phyloP scores from a whole-genome alignment of 2,888 invertebrate species.

The Beris morrisii region DNA sequence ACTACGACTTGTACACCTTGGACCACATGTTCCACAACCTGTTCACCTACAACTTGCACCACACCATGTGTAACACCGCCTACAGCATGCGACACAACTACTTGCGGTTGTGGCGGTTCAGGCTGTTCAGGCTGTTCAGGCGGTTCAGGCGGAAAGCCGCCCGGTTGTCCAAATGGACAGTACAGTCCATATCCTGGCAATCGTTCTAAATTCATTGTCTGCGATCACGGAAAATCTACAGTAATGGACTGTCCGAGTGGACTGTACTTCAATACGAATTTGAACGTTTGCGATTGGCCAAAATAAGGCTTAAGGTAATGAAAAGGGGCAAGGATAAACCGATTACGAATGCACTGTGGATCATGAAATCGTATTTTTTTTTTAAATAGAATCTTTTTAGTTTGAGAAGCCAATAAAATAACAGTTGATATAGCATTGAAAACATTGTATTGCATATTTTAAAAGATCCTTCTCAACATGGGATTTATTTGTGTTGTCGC shows the following conservation, averaged over 20 bases:
- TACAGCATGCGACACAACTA: not conserved
- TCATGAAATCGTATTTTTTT: too few relatives aligned
- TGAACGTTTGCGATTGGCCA: conserved; percentile 4
- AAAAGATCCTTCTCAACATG: too few relatives aligned
- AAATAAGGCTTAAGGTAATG: too few relatives aligned
- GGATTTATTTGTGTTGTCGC: too few relatives aligned
- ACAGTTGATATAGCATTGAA: too few relatives aligned
- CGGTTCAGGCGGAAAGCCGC: conserved; percentile 40
- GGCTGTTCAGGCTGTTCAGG: too few relatives aligned
- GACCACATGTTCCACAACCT: not conserved
- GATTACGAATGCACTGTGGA: too few relatives aligned
- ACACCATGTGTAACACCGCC: conserved; percentile 36
- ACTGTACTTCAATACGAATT: conserved; percentile 2
- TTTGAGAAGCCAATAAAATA: too few relatives aligned
- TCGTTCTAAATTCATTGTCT: conserved; percentile 9
- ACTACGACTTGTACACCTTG: not conserved
- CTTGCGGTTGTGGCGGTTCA: conserved; percentile 20
- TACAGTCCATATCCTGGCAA: conserved; percentile 35
- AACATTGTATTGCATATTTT: too few relatives aligned
- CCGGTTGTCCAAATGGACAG: conserved; percentile 42
- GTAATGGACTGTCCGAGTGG: conserved; percentile 13
- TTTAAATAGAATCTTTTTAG: too few relatives aligned
- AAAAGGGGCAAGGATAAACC: too few relatives aligned
- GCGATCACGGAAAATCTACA: conserved; percentile 6
- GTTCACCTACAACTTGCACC: not conserved